Base-by-base conservation (phyloP, 2,113 vertebrate genomes). In the Phaethornis superciliosus region DNA sequence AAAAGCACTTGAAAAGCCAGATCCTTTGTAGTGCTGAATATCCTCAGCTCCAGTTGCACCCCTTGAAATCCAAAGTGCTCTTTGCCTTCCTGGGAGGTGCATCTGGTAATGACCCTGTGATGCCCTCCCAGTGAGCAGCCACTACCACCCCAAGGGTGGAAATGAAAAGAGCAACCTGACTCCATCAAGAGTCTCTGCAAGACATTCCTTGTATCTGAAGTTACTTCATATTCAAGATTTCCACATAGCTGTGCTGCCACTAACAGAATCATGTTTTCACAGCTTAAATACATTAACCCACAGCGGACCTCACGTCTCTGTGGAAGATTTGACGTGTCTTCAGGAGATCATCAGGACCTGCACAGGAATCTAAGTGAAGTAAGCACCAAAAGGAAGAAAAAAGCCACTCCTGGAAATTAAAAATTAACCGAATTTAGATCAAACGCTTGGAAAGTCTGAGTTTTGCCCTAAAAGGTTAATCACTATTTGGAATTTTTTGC, bases 341-440 rank as follows among this genome's bases (percentile, higher is more conserved):
- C 71, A 70, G 71, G 81, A 89, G 44, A 88, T 89, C 70, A 52
- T 94, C 82, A 68, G 71, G 55, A 71, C 51, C 20, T 2, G 32
- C 26, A 35, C 20, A 65, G 55, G 26, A 72, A 80, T 79, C 33
- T 60, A 6, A 65, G 62, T 60, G 74, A 91, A 89, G 77, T 62
- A 63, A 94, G 37, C 14, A 92, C 40, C 51, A 69, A 76, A 24
- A 69, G 49, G 49, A 95, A 89, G 60, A 49, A 72, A 85, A 76
- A 88, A 69, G 8, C 9, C n/a, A 49, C 15, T 72, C 52, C 71
- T 95, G 69, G 79, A 97, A 95, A 97, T 95, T 35, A 91, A 94
- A 95, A 96, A 95, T 78, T 90, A 90, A 78, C 93, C 91, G 82
- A 78, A 60, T 95, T 94, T 88, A 95, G 79, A 95, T 95, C 72